Evolutionary conservation across 1,140 invertebrate genomes (phyloP).

Genomic region (Drosophila punjabiensis): DNA sequence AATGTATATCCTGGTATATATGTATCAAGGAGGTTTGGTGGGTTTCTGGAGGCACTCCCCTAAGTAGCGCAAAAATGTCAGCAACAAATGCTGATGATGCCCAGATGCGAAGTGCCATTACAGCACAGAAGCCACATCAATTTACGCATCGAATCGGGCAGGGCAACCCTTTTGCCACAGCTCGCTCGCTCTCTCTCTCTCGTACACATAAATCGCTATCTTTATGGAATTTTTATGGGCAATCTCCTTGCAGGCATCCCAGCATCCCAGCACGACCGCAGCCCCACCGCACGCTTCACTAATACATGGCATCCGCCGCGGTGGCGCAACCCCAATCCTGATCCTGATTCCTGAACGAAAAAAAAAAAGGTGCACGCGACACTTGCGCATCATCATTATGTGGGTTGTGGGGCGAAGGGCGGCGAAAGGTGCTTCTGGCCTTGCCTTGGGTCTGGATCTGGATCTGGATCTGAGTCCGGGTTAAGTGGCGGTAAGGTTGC

Average conservation of each 20-base stretch:
- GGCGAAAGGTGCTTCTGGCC: conserved; percentile 37
- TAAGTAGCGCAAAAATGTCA: conserved; percentile 80
- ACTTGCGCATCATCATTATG: conserved; percentile 79
- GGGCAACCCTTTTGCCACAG: conserved; percentile 77
- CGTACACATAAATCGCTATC: conserved; percentile 82
- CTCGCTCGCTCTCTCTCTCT: conserved; percentile 24
- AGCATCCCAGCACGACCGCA: conserved; percentile 50
- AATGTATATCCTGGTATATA: conserved; percentile 3
- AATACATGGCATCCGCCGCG: conserved; percentile 74
- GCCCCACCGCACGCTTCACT: conserved; percentile 53
- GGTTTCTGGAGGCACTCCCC: conserved; percentile 32
- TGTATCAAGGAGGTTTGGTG: not conserved
- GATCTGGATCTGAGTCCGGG: conserved; percentile 33
- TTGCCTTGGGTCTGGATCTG: conserved; percentile 4
- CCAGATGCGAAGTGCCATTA: conserved; percentile 78
- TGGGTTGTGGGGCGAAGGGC: conserved; percentile 38
- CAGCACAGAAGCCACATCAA: conserved; percentile 74
- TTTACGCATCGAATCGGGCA: conserved; percentile 76
- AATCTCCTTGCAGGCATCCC: conserved; percentile 82
- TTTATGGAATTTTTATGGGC: conserved; percentile 85
- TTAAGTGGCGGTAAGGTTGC: conserved; percentile 68
- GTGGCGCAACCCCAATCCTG: conserved; percentile 25
- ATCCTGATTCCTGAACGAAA: conserved; percentile 21
- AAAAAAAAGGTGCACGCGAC: conserved; percentile 69
- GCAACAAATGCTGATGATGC: conserved; percentile 81